Base-by-base conservation (phyloP, 2,888 invertebrate species). In the Cerceris ruficornis region DNA sequence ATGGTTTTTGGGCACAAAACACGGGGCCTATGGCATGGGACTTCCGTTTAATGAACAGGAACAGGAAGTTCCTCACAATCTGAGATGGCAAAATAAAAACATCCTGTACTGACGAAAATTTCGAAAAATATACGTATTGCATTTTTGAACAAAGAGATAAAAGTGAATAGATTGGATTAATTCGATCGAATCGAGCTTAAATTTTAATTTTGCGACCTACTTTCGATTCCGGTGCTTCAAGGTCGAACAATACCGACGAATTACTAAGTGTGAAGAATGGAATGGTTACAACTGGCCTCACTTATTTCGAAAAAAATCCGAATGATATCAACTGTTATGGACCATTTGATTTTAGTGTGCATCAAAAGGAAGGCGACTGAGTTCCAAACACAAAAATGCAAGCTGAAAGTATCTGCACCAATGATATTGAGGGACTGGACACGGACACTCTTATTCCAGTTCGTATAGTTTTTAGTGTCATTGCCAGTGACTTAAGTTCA, bases 401-500 rank as follows among this genome's bases (percentile, higher is more conserved):
- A 87, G 88, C 91, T 59, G 92, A 92, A 75, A 91, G 89, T 77
- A 91, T 93, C 77, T 91, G 91, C 77, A 78, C 90, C 60, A 91
- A 91, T 80, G 90, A 90, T 77, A 91, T 92, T 66, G 91, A 92
- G 73, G 89, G 89, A 65, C 84, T 93, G 68, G 92, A 92, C 76
- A 87, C 90, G 42, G 90, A 92, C 39, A 91, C 92, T 41, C 88
- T 93, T 65, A 93, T 93, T 77, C 93, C 93, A 58, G 93, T 93
- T 86, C 89, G 92, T 89, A 82, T 67, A 71, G 15, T 39, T 9
- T 9, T 6, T 17, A 9, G 14, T 43, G n/a, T 52, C 7, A 39
- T 17, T 52, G 9, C 8, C 7, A 52, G 7, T 52, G 14, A 46
- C 8, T 13, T 1, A 46, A 8, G 6, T 65, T 15, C 41, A 52